Evolutionary conservation across 2,888 invertebrate species (phyloP).

Genomic region (Petrophora chlorosata): DNA sequence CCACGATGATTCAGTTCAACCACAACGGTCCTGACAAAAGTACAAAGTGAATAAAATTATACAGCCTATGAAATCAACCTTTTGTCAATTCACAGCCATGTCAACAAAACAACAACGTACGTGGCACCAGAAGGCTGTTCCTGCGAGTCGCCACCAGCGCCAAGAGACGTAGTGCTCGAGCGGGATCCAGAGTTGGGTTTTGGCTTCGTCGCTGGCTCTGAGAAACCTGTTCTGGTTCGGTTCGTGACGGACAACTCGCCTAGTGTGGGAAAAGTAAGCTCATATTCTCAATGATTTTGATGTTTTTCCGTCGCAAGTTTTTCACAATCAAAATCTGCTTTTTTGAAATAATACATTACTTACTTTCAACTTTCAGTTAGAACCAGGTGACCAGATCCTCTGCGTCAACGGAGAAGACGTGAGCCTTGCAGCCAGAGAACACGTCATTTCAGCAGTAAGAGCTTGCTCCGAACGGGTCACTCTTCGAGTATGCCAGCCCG

Average conservation of each 20-base stretch:
- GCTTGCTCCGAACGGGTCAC: slow-evolving; percentile 90
- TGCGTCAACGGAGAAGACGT: slow-evolving; percentile 96
- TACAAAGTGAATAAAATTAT: too few relatives aligned
- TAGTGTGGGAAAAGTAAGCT: slow-evolving; percentile 90
- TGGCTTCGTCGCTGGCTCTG: slow-evolving; percentile 98
- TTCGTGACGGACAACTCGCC: slow-evolving; percentile 96
- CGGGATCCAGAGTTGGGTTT: slow-evolving; percentile 93
- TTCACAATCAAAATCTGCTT: not conserved
- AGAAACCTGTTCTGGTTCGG: slow-evolving; percentile 95
- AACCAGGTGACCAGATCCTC: slow-evolving; percentile 96
- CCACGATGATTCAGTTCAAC: too few relatives aligned
- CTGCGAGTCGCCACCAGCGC: slow-evolving; percentile 90
- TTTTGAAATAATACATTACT: too few relatives aligned
- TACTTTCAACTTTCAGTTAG: slow-evolving; percentile 77
- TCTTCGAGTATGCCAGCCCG: slow-evolving; percentile 93
- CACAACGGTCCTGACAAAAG: too few relatives aligned
- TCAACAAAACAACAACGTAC: slow-evolving; percentile 95
- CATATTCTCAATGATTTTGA: not conserved
- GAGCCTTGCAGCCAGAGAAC: slow-evolving; percentile 91
- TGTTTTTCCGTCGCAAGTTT: not conserved
- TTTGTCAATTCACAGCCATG: slow-evolving; percentile 80
- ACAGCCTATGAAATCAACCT: too few relatives aligned
- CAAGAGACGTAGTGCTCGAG: slow-evolving; percentile 89
- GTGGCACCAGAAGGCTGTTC: slow-evolving; percentile 89
- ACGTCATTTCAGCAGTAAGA: slow-evolving; percentile 94